A percentile compares a stretch with the other conserved stretches of the same genome.
Evolutionary conservation across 2,888 invertebrate genomes (phyloP).

Genomic region (Schrankia costaestrigalis): DNA sequence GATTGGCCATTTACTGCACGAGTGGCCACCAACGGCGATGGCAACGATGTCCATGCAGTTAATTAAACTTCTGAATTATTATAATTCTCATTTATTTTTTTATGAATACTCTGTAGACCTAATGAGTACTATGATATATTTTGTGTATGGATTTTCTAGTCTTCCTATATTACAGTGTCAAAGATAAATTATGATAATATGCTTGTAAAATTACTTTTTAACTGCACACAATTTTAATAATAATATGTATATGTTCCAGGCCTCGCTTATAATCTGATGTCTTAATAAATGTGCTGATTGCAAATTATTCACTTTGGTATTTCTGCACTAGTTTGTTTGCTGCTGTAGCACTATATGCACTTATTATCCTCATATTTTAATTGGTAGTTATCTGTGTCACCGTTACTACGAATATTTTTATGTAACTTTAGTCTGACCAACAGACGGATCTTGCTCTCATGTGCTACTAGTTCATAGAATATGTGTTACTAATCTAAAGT

Average conservation of each 20-base stretch:
- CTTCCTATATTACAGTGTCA: slow-evolving; percentile 33
- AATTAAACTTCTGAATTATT: slow-evolving; percentile 33
- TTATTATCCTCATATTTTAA: too few relatives aligned
- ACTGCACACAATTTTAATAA: too few relatives aligned
- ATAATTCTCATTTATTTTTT: slow-evolving; percentile 26
- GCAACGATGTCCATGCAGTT: slow-evolving; percentile 40
- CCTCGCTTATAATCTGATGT: too few relatives aligned
- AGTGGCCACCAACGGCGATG: slow-evolving; percentile 56
- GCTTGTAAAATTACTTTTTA: slow-evolving; percentile 1
- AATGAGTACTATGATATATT: slow-evolving; percentile 21
- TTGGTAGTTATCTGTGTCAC: too few relatives aligned
- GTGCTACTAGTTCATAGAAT: too few relatives aligned
- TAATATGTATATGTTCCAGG: too few relatives aligned
- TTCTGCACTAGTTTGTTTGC: background rate
- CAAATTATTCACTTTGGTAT: background rate
- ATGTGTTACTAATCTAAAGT: too few relatives aligned
- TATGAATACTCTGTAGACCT: slow-evolving; percentile 26
- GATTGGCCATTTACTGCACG: slow-evolving; percentile 70
- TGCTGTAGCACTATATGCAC: too few relatives aligned
- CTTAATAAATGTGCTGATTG: background rate
- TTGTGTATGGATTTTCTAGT: slow-evolving; percentile 31
- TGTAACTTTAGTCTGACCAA: too few relatives aligned
- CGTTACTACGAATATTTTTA: too few relatives aligned
- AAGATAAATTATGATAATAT: slow-evolving; percentile 30
- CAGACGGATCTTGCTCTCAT: too few relatives aligned